These are phyloP conservation scores for Oplegnathus fasciatus DNA, from an alignment of 2,113 vertebrate species.

Conservation along the genomic window DNA sequence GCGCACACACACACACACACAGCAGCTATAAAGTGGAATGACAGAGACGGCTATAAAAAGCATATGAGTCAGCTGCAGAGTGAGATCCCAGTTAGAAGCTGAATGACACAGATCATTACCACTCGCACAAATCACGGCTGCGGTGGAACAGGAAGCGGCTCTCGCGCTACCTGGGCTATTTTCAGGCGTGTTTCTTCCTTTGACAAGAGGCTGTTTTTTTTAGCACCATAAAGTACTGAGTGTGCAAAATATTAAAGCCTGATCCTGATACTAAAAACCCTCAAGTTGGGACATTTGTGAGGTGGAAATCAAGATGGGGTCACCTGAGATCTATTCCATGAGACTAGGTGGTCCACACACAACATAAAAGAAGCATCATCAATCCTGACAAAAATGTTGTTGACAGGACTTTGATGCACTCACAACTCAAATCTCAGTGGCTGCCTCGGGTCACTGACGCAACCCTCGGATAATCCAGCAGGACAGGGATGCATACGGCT, in stretches of 20 bases:
- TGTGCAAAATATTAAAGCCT: conserved; percentile 13
- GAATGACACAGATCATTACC: conserved; percentile 78
- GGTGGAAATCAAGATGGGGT: neutral
- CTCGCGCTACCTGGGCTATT: conserved; percentile 60
- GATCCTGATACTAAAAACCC: neutral
- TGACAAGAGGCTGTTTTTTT: conserved; percentile 20
- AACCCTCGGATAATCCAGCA: conserved; percentile 59
- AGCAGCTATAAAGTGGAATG: conserved; percentile 61
- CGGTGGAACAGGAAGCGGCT: conserved; percentile 45
- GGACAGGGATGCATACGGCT: conserved; percentile 27
- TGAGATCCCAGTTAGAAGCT: conserved; percentile 75
- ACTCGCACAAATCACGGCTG: conserved; percentile 65
- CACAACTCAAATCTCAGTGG: conserved; percentile 23
- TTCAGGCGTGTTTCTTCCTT: conserved; percentile 20
- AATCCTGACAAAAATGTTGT: conserved; percentile 19
- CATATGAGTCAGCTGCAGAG: conserved; percentile 73
- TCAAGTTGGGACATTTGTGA: neutral
- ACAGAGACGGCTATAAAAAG: conserved; percentile 75
- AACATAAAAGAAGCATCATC: conserved; percentile 15
- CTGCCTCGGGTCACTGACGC: conserved; percentile 51
- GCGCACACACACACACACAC: neutral
- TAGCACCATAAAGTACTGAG: conserved; percentile 14
- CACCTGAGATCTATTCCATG: neutral
- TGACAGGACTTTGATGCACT: conserved; percentile 55
- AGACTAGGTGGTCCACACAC: neutral